Base-by-base conservation (phyloP, 2,888 invertebrate species). In the Drosophila ezoana region DNA sequence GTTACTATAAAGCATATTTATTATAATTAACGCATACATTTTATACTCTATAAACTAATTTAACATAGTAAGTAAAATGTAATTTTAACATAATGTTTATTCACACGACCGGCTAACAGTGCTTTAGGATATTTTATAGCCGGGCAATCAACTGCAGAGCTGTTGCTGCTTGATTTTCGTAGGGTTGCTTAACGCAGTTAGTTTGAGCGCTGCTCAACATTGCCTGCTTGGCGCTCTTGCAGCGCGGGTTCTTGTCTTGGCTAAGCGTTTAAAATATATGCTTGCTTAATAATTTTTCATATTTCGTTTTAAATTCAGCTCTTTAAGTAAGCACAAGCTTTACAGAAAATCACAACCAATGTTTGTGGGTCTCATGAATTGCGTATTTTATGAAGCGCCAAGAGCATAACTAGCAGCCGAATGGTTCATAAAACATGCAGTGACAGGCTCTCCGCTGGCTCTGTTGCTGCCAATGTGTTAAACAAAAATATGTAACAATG, bases 401-500 rank as follows among this genome's bases (percentile, higher is more conserved):
- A 61, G 48, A 54, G 65, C 51, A 40, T 37, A 48, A 32, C 62
- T 47, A 59, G 33, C 56, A 41, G 72, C 47, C 43, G 64, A 40
- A 52, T 37, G 65, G 38, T 52, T 71, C 65, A 57, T 73, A 56
- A 59, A 76, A 72, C 53, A 76, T 74, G 57, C 56, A 74, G 41
- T 28, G 56, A 38, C 72, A 69, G 57, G 45, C 61, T 10, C 45
- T 28, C 18, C 38, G 51, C 18, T 23, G 43, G 37, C 41, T 28
- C 28, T 52, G 43, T 28, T 66, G 52, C 37, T 44, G 57, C 53
- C 37, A 48, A 52, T 73, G 70, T 43, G 72, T 76, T 52, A 52
- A 70, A 52, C 37, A 49, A 63, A 61, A 54, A 32, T 49, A 54
- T 64, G 40, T 43, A 84, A 84, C 81, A 87, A 81, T 87, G 66